Evolutionary conservation across 2,113 vertebrate species (phyloP), one percentile per base, ranked within the genome.

Genomic region (Elephas maximus): DNA sequence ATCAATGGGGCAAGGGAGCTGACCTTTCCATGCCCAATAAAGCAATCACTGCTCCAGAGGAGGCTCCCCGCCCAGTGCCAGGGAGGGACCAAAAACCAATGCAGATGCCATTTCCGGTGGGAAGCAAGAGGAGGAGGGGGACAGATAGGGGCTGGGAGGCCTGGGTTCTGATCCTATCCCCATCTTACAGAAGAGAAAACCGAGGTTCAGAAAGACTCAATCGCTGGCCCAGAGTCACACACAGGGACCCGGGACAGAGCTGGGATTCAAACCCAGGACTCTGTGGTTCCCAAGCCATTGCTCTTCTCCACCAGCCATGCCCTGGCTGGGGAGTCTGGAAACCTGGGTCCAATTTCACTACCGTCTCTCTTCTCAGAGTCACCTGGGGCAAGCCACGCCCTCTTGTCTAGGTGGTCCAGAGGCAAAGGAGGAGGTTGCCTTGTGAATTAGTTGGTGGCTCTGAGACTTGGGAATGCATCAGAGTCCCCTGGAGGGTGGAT

Each of bases 391-490:
- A 41, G 60, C 15, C 17, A 33, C 0, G 6, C 2, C 44, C 11
- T 21, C 48, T 67, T 41, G 41, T 48, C 23, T 1, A 41, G 17
- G 1, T 20, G 23, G 37, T n/a, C 53, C 30, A 77, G 67, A 24
- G 18, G 69, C 14, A 4, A 37, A 78, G 18, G 6, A 0, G 1
- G 63, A 37, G 57, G 10, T 2, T 2, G 41, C 14, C 37, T 37
- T 37, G n/a, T 26, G 44, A 45, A 14, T 21, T 1, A 1, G 37
- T 3, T 1, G 3, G 12, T 8, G 44, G 4, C 5, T 93, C n/a
- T 86, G 41, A 8, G 7, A 20, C 30, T 2, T 9, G 20, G 33
- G 37, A 1, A 0, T 1, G 14, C 0, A 1, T 11, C 0, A 0
- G 78, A 12, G 20, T 26, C 28, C 14, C 12, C 28, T 2, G 28